Evolutionary conservation across 1,140 invertebrate genomes (phyloP), one percentile per base, ranked within the genome.

Genomic region (Nasonia vitripennis): DNA sequence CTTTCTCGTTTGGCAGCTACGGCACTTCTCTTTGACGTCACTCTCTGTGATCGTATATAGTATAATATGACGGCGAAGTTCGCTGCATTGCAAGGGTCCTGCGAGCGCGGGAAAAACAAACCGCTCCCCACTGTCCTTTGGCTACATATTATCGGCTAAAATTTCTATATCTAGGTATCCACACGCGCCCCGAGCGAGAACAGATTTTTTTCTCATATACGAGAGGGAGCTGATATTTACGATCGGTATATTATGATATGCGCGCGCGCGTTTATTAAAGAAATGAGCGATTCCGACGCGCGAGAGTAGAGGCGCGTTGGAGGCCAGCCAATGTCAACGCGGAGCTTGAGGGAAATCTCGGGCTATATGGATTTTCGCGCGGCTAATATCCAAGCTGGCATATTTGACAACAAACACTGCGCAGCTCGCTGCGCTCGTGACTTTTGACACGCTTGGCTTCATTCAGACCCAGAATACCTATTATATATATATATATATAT

Each of bases 11-110:
- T 62, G 70, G 23, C 80, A 75, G 45, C 23, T 12, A 5, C n/a
- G 2, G 12, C 37, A 0, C 20, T 75, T 45, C 68, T 27, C 12
- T 75, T 6, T 75, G 81, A 75, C 71, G 48, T 12, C 75, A 82
- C 7, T 45, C 41, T 45, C 10, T 45, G 41, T 45, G 34, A 37
- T 37, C 5, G 34, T 37, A 37, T 37, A 45, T 45, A 10, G 27
- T 27, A 27, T 27, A 27, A 27, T 4, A 0, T 71, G 68, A 10
- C 27, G 27, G 10, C 68, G 23, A 3, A 17, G 45, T 62, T 70
- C 70, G 73, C n/a, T 74, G 48, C 80, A 45, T 37, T 48, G 71
- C 14, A 31, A 82, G 74, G 68, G 9, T 82, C 70, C 31, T 74
- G 17, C 17, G 2, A 20, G 1, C 31, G 10, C 7, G 67, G 37